Evolutionary conservation across 2,888 invertebrate genomes (phyloP).

Genomic region (Liodrosophila aerea): DNA sequence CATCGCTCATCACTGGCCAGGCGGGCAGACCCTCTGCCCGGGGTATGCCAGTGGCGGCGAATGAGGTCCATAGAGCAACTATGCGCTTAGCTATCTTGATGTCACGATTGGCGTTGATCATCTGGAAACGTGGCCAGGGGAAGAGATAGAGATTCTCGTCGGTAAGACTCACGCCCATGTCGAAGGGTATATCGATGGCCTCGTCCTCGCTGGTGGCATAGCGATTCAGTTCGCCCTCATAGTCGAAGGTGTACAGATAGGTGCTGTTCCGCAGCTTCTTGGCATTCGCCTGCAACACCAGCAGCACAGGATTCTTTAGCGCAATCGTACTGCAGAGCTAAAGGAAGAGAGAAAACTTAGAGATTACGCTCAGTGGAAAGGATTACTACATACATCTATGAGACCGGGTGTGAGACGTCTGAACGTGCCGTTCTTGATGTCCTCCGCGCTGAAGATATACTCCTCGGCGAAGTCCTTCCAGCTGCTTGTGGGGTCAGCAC

Average conservation of each 20-base stretch:
- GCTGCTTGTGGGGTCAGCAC: slow-evolving; percentile 74
- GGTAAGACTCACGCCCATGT: slow-evolving; percentile 84
- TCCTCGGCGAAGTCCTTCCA: slow-evolving; percentile 78
- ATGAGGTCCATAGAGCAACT: slow-evolving; percentile 82
- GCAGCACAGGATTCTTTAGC: slow-evolving; percentile 83
- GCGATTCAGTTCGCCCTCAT: slow-evolving; percentile 82
- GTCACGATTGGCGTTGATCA: slow-evolving; percentile 80
- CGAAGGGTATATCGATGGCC: slow-evolving; percentile 81
- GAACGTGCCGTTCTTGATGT: slow-evolving; percentile 82
- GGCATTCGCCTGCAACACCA: slow-evolving; percentile 82
- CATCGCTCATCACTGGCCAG: slow-evolving; percentile 79
- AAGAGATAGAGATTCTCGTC: slow-evolving; percentile 85
- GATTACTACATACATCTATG: slow-evolving; percentile 83
- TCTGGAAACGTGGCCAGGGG: slow-evolving; percentile 80
- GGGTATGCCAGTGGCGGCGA: slow-evolving; percentile 79
- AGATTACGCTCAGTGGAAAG: too few species aligned
- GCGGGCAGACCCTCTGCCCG: slow-evolving; percentile 63
- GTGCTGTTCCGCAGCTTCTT: slow-evolving; percentile 80
- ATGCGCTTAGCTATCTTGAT: slow-evolving; percentile 82
- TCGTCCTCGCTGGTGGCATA: slow-evolving; percentile 79
- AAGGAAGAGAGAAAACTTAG: background rate
- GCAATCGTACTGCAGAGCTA: slow-evolving; percentile 83
- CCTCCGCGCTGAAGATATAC: slow-evolving; percentile 70
- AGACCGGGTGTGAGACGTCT: slow-evolving; percentile 82
- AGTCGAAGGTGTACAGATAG: slow-evolving; percentile 84